Evolutionary conservation across 1,140 invertebrate genomes (phyloP).

Genomic region (Magallana angulata): DNA sequence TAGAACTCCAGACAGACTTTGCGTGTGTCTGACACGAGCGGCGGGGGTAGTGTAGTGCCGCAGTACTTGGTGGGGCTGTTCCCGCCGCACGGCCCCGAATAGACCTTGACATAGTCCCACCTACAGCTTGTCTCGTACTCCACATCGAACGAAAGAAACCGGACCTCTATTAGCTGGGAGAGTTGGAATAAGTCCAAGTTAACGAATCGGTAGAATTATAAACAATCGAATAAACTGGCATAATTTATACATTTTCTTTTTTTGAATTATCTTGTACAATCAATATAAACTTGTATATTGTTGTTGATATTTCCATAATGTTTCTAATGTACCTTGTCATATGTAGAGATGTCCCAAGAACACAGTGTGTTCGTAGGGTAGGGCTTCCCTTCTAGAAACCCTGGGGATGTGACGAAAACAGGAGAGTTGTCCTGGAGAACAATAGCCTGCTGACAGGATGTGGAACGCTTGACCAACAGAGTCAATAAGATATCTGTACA

Average conservation of each 20-base stretch:
- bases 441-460: background rate
- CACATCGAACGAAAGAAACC: constrained; percentile 44
- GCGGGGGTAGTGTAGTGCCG: constrained; percentile 17
- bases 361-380: constrained; percentile 12
- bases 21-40: background rate
- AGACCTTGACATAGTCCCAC: constrained; percentile 49
- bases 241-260: too few species aligned
- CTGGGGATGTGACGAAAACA: constrained; percentile 2
- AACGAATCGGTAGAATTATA: too few species aligned
- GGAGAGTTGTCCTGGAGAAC: background rate
- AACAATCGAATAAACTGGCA: too few species aligned
- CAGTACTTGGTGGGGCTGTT: constrained; percentile 31
- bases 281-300: too few species aligned
- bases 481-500: background rate
- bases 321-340: background rate
- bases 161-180: background rate
- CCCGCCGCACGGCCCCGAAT: constrained; percentile 39
- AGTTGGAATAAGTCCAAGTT: background rate
- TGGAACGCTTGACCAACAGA: background rate
- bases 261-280: too few species aligned
- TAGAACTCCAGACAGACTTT: constrained; percentile 46
- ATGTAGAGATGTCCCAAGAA: constrained; percentile 20
- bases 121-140: constrained; percentile 44
- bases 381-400: background rate
- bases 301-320: too few species aligned